A percentile compares a stretch with the other conserved stretches of the same genome.
phyloP scores from a whole-genome alignment of 2,113 vertebrate genomes.

The Laterallus jamaicensis region DNA sequence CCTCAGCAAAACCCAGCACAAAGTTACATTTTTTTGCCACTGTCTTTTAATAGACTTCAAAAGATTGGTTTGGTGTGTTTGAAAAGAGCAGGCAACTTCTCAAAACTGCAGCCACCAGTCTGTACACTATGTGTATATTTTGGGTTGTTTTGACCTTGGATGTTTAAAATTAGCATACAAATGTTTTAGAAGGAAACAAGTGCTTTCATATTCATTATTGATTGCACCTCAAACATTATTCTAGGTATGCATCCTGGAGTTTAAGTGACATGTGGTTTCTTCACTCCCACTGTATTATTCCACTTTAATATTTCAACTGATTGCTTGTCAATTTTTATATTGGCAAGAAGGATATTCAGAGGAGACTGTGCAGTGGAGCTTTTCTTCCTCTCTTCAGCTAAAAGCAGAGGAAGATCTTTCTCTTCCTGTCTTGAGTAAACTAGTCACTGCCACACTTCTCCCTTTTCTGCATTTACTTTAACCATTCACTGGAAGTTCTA shows the following conservation, averaged over 20 bases:
- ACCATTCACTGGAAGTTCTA: not conserved
- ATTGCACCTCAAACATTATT: not conserved
- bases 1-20: no score
- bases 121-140: not conserved
- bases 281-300: not conserved
- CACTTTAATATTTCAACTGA: not conserved
- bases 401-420: conserved; percentile 4
- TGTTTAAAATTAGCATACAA: not conserved
- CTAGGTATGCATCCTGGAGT: not conserved
- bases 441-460: not conserved
- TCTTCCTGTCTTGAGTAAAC: conserved; percentile 9
- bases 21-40: not conserved
- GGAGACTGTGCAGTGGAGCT: not conserved
- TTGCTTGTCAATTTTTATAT: not conserved
- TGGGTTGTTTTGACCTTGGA: not conserved
- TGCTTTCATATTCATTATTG: not conserved
- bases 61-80: not conserved
- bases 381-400: not conserved
- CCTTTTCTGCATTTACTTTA: not conserved
- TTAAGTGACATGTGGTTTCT: not conserved
- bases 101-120: not conserved
- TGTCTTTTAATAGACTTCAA: not conserved
- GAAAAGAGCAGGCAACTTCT: not conserved
- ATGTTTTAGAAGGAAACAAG: not conserved
- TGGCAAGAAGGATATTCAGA: not conserved